These are phyloP conservation scores for Tautogolabrus adspersus DNA, from an alignment of 2,113 vertebrate species.

Conservation along the genomic window DNA sequence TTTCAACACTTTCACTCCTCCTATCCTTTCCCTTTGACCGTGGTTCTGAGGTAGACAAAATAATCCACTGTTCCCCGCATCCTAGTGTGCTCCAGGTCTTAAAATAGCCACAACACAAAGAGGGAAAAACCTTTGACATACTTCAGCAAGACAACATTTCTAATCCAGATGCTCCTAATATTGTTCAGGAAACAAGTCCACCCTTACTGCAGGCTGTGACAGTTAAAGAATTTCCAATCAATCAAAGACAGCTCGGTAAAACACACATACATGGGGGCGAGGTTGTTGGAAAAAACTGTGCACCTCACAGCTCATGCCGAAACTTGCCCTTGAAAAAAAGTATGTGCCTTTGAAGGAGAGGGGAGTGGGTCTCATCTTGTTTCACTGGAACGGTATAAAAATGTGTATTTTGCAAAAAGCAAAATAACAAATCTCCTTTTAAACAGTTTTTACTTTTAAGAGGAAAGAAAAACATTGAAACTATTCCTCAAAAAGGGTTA, in stretches of 20 bases:
- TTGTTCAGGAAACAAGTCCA: slow-evolving; percentile 63
- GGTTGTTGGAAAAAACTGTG: slow-evolving; percentile 39
- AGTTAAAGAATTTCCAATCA: slow-evolving; percentile 75
- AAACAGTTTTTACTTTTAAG: background rate
- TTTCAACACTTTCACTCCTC: slow-evolving; percentile 22
- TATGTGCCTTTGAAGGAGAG: slow-evolving; percentile 50
- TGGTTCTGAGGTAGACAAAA: slow-evolving; percentile 49
- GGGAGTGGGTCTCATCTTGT: slow-evolving; percentile 25
- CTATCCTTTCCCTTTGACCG: slow-evolving; percentile 27
- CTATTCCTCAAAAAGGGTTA: background rate
- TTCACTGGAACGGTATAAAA: background rate
- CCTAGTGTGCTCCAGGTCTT: slow-evolving; percentile 19
- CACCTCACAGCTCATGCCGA: slow-evolving; percentile 55
- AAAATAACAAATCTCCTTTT: background rate
- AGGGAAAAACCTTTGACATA: slow-evolving; percentile 40
- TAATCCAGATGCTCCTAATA: slow-evolving; percentile 59
- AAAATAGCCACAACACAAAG: slow-evolving; percentile 64
- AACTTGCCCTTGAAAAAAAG: slow-evolving; percentile 66
- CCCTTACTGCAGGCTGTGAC: slow-evolving; percentile 66
- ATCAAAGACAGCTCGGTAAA: slow-evolving; percentile 63
- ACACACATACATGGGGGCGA: slow-evolving; percentile 52
- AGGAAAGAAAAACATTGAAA: background rate
- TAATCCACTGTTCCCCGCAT: slow-evolving; percentile 29
- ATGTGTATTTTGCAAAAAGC: background rate
- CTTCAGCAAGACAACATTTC: slow-evolving; percentile 37